Conservation (phyloP, 2,888 invertebrate species). For the Rhorus exstirpatorius region DNA sequence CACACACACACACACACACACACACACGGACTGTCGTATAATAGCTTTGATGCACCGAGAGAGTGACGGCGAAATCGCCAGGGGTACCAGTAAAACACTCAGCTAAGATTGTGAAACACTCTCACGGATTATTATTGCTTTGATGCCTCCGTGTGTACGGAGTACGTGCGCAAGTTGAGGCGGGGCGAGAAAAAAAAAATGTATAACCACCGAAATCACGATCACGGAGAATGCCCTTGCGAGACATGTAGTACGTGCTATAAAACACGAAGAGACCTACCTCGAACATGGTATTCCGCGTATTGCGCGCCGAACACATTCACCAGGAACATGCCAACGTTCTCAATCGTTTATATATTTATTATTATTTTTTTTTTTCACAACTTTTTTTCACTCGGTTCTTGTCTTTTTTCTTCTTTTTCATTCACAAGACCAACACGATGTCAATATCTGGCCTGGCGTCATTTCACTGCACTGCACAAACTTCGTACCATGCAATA, state of each 20-base stretch:
- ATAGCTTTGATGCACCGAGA: conserved; percentile 57
- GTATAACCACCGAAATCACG: conserved; percentile 37
- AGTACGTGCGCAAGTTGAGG: conserved; percentile 30
- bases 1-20: no score
- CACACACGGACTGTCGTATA: conserved; percentile 12
- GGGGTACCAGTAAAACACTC: conserved; percentile 46
- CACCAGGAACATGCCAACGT: conserved; percentile 67
- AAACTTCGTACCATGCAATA: conserved; percentile 60
- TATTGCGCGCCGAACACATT: conserved; percentile 67
- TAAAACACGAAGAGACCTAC: conserved; percentile 61
- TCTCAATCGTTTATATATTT: conserved; percentile 23
- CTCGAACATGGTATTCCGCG: conserved; percentile 69
- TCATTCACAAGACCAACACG: conserved; percentile 41
- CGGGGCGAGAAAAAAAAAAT: not conserved
- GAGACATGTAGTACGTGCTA: conserved; percentile 9
- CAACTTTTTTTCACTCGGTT: not conserved
- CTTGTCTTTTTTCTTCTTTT: conserved; percentile 34
- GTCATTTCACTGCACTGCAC: conserved; percentile 68
- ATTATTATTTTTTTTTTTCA: not conserved
- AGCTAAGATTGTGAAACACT: conserved; percentile 63
- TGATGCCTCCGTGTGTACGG: conserved; percentile 1
- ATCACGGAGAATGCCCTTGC: no score
- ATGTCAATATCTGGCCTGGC: conserved; percentile 56
- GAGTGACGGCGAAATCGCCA: conserved; percentile 53
- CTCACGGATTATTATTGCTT: not conserved